A percentile compares a stretch with the other conserved stretches of the same genome.
These are phyloP conservation scores for Sceliomorpha sp. DNA, from an alignment of 2,888 invertebrate species.

Conservation along the genomic window DNA sequence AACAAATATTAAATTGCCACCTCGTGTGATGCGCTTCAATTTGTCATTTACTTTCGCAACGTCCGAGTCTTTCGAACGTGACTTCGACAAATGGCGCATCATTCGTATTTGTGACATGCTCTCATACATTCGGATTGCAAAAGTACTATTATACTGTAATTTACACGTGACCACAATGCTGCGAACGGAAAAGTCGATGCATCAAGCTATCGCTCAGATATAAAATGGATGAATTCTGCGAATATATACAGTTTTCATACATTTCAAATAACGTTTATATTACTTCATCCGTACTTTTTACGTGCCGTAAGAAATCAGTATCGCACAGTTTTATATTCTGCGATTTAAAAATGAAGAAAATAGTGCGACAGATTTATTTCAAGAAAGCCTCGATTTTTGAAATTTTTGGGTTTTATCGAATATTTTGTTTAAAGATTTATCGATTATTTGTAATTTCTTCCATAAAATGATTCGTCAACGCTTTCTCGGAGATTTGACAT, in stretches of 20 bases:
- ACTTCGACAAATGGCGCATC: slow-evolving; percentile 37
- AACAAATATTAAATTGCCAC: slow-evolving; percentile 22
- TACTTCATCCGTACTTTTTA: neutral
- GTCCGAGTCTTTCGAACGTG: slow-evolving; percentile 36
- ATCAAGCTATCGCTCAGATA: slow-evolving; percentile 18
- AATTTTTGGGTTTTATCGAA: too few species aligned
- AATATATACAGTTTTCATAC: slow-evolving; percentile 8
- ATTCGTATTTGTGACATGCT: slow-evolving; percentile 46
- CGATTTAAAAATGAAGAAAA: too few species aligned
- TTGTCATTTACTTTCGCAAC: slow-evolving; percentile 44
- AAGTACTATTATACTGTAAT: slow-evolving; percentile 49
- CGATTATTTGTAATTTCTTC: too few species aligned
- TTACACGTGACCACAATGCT: slow-evolving; percentile 51
- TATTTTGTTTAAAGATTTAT: too few species aligned
- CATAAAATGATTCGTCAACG: too few species aligned
- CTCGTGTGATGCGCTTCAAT: slow-evolving; percentile 9
- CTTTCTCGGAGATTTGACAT: too few species aligned
- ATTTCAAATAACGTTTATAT: slow-evolving; percentile 1
- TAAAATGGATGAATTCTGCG: slow-evolving; percentile 12
- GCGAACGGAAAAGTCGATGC: slow-evolving; percentile 15
- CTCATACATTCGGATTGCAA: slow-evolving; percentile 36
- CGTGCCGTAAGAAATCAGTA: too few species aligned
- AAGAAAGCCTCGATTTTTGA: too few species aligned
- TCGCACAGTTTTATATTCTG: too few species aligned
- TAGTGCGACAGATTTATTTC: too few species aligned